Base-by-base conservation (phyloP, 2,113 vertebrate species). In the Anseranas semipalmata region DNA sequence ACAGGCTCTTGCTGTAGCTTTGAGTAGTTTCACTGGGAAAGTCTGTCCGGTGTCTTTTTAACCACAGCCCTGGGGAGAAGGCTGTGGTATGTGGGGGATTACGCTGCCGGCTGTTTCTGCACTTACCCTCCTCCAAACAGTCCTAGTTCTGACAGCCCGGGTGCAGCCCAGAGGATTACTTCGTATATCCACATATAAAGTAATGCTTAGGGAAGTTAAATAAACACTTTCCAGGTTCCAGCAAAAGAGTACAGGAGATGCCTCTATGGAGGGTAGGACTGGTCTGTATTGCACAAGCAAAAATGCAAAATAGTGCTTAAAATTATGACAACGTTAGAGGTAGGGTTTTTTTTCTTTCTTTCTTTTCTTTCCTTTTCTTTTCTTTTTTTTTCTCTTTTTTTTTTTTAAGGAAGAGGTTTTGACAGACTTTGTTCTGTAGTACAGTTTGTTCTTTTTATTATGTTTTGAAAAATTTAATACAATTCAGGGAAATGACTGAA, bases 401-500 rank as follows among this genome's bases (percentile, higher is more conserved):
- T n/a, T 65, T 19, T 43, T 43, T 13, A 11, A 33, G 18, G 32
- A 19, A 65, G 30, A 82, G 24, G 9, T 41, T 85, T 84, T 89
- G 28, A 45, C n/a, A 74, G 55, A 85, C 68, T 95, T 84, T 89
- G 24, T 84, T 94, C 80, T 87, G 19, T 66, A 85, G 92, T 39
- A 39, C 24, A 30, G 32, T 72, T 92, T 93, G 59, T 63, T 81
- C 83, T 84, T 77, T 87, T 76, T 55, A 20, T 55, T 71, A 58
- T 80, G 62, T 86, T 97, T 90, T 63, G 73, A 89, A 74, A 87
- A 78, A 63, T 75, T 67, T 75, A 52, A 78, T 78, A 94, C 84
- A 95, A 87, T 92, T 84, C 89, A 94, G 84, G 87, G 84, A 95
- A 97, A 92, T 92, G 41, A 77, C 59, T 91, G 70, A 93, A 77